A percentile compares a stretch with the other conserved stretches of the same genome.
Conservation (phyloP, 2,797 vertebrate species). For the Sphenodon punctatus region DNA sequence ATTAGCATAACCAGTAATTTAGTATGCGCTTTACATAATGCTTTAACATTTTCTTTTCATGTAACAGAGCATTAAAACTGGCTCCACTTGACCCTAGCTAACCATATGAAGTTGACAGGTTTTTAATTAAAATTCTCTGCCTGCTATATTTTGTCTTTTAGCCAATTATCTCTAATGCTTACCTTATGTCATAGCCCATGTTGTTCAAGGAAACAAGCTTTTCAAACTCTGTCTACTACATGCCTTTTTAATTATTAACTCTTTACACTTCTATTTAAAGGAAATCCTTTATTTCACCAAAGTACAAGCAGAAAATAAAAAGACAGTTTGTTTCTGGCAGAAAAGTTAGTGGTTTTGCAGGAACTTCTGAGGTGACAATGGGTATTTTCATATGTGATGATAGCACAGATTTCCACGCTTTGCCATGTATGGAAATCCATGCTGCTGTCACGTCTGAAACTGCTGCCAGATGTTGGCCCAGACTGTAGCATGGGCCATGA, state of each 20-base stretch:
- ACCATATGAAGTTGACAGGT: constrained; percentile 65
- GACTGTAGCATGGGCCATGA: too few relatives aligned
- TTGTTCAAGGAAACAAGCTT: constrained; percentile 12
- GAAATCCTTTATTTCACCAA: background rate
- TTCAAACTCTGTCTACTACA: background rate
- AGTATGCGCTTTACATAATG: constrained; percentile 73
- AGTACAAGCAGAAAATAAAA: background rate
- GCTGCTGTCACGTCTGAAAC: too few relatives aligned
- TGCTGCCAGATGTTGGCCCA: too few relatives aligned
- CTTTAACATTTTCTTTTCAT: constrained; percentile 61
- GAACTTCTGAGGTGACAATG: background rate
- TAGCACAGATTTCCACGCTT: too few relatives aligned
- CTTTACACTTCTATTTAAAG: background rate
- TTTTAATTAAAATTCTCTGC: constrained; percentile 77
- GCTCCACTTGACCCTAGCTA: constrained; percentile 74
- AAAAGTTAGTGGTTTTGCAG: background rate
- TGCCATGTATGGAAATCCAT: too few relatives aligned
- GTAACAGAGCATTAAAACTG: constrained; percentile 71
- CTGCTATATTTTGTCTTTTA: constrained; percentile 23
- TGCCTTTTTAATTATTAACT: background rate
- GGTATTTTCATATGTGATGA: too few relatives aligned
- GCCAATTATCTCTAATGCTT: background rate
- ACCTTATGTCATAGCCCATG: background rate
- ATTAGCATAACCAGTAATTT: constrained; percentile 72
- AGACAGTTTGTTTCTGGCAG: background rate